Percentiles rank a stretch among this genome's conserved stretches.
These are phyloP conservation scores for Linnaemya tessellans DNA, from an alignment of 2,888 invertebrate species.

Conservation along the genomic window DNA sequence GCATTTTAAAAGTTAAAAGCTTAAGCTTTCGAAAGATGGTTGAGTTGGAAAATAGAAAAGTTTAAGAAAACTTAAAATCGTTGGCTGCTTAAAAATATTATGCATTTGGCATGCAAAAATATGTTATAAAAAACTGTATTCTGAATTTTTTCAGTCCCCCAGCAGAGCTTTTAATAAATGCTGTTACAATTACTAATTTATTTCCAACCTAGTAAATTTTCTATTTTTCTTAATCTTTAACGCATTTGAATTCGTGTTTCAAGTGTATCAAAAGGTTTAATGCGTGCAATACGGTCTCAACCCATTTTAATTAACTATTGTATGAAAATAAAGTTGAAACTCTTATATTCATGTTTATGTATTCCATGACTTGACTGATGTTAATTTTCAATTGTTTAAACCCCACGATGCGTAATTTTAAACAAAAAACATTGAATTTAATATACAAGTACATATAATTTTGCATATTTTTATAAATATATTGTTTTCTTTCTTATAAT, in stretches of 20 bases:
- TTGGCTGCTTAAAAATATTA: too few relatives aligned
- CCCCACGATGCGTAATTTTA: constrained; percentile 22
- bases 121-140: too few relatives aligned
- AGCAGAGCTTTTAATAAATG: background rate
- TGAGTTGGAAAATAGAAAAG: background rate
- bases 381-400: constrained; percentile 14
- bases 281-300: constrained; percentile 22
- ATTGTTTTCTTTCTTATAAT: background rate
- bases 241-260: constrained; percentile 4
- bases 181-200: constrained; percentile 6
- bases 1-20: constrained; percentile 42
- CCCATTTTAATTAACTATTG: background rate
- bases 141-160: background rate
- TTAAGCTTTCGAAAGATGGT: background rate
- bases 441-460: background rate
- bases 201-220: constrained; percentile 22
- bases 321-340: background rate
- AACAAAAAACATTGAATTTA: constrained; percentile 1
- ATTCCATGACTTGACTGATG: background rate
- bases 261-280: constrained; percentile 29
- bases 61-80: background rate
- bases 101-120: too few relatives aligned
- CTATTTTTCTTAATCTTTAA: constrained; percentile 21
- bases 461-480: background rate
- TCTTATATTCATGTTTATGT: background rate